These are phyloP conservation scores for Drosophila lacicola DNA, from an alignment of 2,888 invertebrate species.

Conservation along the genomic window DNA sequence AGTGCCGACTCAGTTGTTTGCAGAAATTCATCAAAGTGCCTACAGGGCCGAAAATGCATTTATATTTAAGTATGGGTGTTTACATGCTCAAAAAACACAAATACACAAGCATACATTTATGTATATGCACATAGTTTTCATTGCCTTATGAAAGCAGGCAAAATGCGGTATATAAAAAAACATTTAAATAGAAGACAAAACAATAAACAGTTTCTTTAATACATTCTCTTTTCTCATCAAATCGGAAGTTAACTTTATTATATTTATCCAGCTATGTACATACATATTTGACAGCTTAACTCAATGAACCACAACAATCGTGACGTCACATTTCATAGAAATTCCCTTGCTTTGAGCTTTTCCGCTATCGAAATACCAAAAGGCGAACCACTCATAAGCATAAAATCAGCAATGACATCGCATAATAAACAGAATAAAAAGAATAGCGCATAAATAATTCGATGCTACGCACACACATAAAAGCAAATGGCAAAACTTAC, in stretches of 20 bases:
- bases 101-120: too few relatives aligned
- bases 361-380: slow-evolving; percentile 6
- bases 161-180: too few relatives aligned
- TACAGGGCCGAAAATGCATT: too few relatives aligned
- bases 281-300: not conserved
- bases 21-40: not conserved
- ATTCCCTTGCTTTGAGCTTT: slow-evolving; percentile 4
- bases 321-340: slow-evolving; percentile 19
- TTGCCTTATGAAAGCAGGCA: too few relatives aligned
- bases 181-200: too few relatives aligned
- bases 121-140: too few relatives aligned
- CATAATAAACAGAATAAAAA: slow-evolving; percentile 12
- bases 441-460: not conserved
- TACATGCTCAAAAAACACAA: too few relatives aligned
- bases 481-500: slow-evolving; percentile 7
- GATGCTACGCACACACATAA: not conserved
- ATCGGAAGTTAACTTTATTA: not conserved
- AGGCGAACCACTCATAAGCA: slow-evolving; percentile 15
- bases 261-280: not conserved
- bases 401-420: slow-evolving; percentile 19
- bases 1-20: not conserved
- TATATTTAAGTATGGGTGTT: too few relatives aligned
- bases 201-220: too few relatives aligned
- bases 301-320: not conserved
- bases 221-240: not conserved